These are phyloP conservation scores for Ptilonorhynchus violaceus DNA, from an alignment of 2,113 vertebrate genomes.

Conservation along the genomic window DNA sequence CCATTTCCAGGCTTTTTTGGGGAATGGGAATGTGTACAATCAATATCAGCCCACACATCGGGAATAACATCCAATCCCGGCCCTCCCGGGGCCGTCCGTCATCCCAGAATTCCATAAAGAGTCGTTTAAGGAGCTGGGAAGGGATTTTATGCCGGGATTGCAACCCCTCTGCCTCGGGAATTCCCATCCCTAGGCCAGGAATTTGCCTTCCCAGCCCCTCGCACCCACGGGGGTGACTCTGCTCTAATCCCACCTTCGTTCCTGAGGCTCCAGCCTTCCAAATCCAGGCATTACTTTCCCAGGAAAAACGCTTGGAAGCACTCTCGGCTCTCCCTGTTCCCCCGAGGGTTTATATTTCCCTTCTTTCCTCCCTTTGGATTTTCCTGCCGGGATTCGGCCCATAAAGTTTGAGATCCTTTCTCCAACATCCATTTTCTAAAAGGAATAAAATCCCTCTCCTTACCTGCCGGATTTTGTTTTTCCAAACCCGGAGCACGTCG, in stretches of 20 bases:
- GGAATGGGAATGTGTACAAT: conserved; percentile 37
- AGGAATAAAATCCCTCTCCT: background rate
- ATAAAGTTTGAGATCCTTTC: conserved; percentile 22
- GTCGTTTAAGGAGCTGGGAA: conserved; percentile 31
- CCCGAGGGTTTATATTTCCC: background rate
- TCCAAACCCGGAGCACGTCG: background rate
- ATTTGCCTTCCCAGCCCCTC: background rate
- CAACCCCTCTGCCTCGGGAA: fast-evolving
- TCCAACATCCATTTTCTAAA: background rate
- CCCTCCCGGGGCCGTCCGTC: conserved; percentile 3
- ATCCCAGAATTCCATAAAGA: conserved; percentile 45
- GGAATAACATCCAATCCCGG: conserved; percentile 26
- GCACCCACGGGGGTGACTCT: background rate
- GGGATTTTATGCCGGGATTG: background rate
- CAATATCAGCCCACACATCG: conserved; percentile 54
- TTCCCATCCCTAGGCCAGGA: background rate
- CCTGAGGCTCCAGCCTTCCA: background rate
- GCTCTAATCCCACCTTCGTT: background rate
- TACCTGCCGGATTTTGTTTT: background rate
- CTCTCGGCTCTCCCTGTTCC: background rate
- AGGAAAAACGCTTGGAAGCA: background rate
- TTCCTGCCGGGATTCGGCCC: background rate
- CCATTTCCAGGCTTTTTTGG: background rate
- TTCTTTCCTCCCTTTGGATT: background rate
- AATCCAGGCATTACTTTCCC: background rate